Conservation (phyloP, 2,113 vertebrate genomes). For the Rhinoptilus africanus region DNA sequence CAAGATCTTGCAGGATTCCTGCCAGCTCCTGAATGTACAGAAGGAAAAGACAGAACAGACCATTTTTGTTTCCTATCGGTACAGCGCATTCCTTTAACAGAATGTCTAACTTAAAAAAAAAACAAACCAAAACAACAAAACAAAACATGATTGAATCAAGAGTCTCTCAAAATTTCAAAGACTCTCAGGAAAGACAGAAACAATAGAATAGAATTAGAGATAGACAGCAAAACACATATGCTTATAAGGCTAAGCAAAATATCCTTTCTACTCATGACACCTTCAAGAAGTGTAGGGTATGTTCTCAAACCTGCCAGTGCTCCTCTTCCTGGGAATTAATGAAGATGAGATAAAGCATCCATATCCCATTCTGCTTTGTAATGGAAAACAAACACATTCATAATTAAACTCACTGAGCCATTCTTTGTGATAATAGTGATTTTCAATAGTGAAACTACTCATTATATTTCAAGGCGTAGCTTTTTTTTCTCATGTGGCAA, state of each 20-base stretch:
- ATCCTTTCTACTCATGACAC: not conserved
- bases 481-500: not conserved
- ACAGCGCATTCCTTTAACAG: rapidly evolving
- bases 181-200: not conserved
- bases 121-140: too few species aligned
- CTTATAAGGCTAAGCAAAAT: not conserved
- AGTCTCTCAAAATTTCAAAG: not conserved
- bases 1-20: not conserved
- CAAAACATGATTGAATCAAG: not conserved
- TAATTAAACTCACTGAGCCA: not conserved
- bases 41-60: not conserved
- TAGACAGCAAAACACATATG: not conserved
- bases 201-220: not conserved
- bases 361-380: not conserved
- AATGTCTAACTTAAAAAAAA: not conserved
- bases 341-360: not conserved
- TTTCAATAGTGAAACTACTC: not conserved
- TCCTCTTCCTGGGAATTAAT: not conserved
- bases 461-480: not conserved
- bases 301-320: not conserved
- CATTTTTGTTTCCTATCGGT: not conserved
- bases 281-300: not conserved
- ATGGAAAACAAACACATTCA: not conserved
- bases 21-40: not conserved
- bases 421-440: not conserved